A percentile compares a stretch with the other conserved stretches of the same genome.
Conservation (phyloP, 2,113 vertebrate species). For the Herpetotheres cachinnans region DNA sequence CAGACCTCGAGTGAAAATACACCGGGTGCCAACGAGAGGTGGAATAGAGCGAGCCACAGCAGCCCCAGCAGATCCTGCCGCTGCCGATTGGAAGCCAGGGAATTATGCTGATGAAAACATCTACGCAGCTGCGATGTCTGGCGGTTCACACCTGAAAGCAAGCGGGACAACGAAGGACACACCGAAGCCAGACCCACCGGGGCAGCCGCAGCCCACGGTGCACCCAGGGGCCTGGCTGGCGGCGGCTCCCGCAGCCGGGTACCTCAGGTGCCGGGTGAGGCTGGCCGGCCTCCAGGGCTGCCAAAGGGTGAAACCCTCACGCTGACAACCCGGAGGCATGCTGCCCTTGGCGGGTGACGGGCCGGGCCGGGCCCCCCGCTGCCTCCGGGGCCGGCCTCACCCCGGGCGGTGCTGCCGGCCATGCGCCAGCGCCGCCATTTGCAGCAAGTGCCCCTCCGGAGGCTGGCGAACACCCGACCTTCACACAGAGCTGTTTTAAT, state of each 20-base stretch:
- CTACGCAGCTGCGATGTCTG: rapidly evolving
- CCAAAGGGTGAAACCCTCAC: rapidly evolving
- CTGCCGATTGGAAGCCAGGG: neutral
- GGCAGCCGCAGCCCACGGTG: rapidly evolving
- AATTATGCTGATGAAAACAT: rapidly evolving
- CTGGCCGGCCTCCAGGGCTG: rapidly evolving
- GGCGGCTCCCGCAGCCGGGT: neutral
- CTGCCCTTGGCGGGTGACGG: rapidly evolving
- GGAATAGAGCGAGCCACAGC: neutral
- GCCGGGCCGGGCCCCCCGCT: rapidly evolving
- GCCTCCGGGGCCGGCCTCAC: neutral
- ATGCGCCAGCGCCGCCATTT: neutral
- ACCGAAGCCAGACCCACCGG: neutral
- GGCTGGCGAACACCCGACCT: rapidly evolving
- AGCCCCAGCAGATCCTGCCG: too few species aligned
- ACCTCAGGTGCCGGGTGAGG: neutral
- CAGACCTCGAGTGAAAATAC: neutral
- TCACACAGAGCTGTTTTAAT: neutral
- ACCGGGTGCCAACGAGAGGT: rapidly evolving
- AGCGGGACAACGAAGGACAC: rapidly evolving
- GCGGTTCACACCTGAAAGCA: rapidly evolving
- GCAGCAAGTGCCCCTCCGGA: rapidly evolving
- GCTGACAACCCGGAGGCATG: rapidly evolving
- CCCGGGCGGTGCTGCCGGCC: too few species aligned
- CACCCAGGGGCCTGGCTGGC: rapidly evolving